Conservation (phyloP, 2,797 vertebrate species). For the Gastrophryne carolinensis region DNA sequence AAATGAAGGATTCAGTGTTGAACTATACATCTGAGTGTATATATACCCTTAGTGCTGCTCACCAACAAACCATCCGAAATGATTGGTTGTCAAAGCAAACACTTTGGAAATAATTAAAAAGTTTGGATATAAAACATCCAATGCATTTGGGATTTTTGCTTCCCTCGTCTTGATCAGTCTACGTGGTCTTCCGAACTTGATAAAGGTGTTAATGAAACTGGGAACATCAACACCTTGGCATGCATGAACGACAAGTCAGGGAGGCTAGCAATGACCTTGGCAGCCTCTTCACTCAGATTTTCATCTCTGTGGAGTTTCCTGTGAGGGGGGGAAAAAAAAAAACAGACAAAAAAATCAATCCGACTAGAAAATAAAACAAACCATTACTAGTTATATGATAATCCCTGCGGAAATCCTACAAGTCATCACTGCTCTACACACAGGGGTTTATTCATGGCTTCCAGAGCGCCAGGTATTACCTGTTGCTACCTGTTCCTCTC, state of each 20-base stretch:
- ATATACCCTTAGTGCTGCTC: slow-evolving; percentile 74
- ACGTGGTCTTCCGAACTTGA: slow-evolving; percentile 65
- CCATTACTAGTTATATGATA: too few relatives aligned
- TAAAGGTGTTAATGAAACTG: slow-evolving; percentile 78
- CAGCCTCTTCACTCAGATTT: slow-evolving; percentile 80
- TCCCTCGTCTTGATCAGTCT: slow-evolving; percentile 57
- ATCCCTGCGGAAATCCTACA: too few relatives aligned
- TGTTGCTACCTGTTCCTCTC: too few relatives aligned
- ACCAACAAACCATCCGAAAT: slow-evolving; percentile 77
- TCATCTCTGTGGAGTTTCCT: slow-evolving; percentile 80
- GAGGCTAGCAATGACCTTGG: slow-evolving; percentile 76
- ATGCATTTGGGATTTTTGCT: slow-evolving; percentile 53
- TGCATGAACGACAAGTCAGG: slow-evolving; percentile 89
- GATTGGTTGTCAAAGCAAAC: slow-evolving; percentile 69
- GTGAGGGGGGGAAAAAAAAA: slow-evolving; percentile 49
- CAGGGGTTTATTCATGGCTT: too few relatives aligned
- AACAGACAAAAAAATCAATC: neutral
- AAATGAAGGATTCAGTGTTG: slow-evolving; percentile 81
- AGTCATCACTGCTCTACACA: too few relatives aligned
- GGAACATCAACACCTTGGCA: slow-evolving; percentile 91
- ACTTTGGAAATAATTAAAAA: slow-evolving; percentile 57
- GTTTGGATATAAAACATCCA: slow-evolving; percentile 65
- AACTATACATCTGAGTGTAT: slow-evolving; percentile 83
- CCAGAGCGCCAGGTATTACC: too few relatives aligned
- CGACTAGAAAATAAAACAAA: neutral